A percentile compares a stretch with the other conserved stretches of the same genome.
These are phyloP conservation scores for Platyrinchus mystaceus DNA, from an alignment of 2,797 vertebrate species.

Conservation along the genomic window DNA sequence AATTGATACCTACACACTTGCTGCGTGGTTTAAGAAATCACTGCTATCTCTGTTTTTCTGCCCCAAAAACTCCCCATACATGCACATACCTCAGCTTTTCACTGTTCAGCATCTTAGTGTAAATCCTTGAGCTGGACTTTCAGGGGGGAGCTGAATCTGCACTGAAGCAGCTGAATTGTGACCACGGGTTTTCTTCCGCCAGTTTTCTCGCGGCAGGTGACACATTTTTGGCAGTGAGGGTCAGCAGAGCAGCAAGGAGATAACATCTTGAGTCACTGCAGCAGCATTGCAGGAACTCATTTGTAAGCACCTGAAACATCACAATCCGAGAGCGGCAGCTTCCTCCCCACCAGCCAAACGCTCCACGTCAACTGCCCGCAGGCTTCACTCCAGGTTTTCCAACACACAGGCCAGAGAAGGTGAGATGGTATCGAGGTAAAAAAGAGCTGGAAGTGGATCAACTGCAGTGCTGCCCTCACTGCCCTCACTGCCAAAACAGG, in stretches of 20 bases:
- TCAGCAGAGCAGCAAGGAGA: background rate
- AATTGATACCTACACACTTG: background rate
- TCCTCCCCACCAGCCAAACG: background rate
- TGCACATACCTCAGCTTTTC: background rate
- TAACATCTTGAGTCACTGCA: background rate
- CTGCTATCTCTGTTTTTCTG: background rate
- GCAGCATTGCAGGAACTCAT: background rate
- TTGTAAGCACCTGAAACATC: background rate
- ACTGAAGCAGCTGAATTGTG: background rate
- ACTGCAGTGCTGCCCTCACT: background rate
- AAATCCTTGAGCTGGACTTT: background rate
- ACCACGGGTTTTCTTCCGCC: background rate
- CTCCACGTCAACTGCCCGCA: rapidly evolving
- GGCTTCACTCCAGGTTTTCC: background rate
- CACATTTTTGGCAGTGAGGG: background rate
- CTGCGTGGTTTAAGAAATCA: background rate
- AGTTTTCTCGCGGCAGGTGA: background rate
- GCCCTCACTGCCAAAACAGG: background rate
- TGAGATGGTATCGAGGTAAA: background rate
- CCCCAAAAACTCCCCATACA: background rate
- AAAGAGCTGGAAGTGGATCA: background rate
- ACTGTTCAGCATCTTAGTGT: background rate
- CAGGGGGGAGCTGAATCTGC: background rate
- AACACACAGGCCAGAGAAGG: rapidly evolving
- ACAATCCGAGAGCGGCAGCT: background rate